A percentile compares a stretch with the other conserved stretches of the same genome.
These are phyloP conservation scores for Amphiura filiformis DNA, from an alignment of 35 echinoderm and acorn worm genomes.

Conservation along the genomic window DNA sequence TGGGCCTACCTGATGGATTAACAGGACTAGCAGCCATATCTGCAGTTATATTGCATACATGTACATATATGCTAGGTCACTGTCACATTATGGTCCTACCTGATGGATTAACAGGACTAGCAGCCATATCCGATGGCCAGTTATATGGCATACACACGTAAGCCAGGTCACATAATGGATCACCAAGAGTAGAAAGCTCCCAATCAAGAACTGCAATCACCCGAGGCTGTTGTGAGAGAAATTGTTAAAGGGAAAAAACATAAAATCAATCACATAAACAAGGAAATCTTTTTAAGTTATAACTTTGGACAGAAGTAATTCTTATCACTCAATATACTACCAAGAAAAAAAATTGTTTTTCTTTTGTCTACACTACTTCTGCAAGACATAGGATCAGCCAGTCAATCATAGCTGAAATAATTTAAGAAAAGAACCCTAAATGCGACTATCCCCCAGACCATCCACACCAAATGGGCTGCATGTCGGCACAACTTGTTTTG, in stretches of 20 bases:
- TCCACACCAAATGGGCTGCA: too few relatives aligned
- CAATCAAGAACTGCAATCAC: conserved; percentile 93
- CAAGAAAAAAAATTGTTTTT: too few relatives aligned
- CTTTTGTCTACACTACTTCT: too few relatives aligned
- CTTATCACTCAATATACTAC: too few relatives aligned
- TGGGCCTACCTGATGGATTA: not conserved
- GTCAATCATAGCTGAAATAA: too few relatives aligned
- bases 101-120: conserved; percentile 27
- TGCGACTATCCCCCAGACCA: too few relatives aligned
- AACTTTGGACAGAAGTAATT: too few relatives aligned
- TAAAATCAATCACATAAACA: not conserved
- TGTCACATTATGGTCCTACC: conserved; percentile 21
- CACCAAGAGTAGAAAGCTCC: conserved; percentile 95
- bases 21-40: conserved; percentile 30
- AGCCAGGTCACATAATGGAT: conserved; percentile 79
- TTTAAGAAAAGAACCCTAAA: too few relatives aligned
- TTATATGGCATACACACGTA: conserved; percentile 65
- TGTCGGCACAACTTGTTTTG: too few relatives aligned
- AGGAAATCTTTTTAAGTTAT: not conserved
- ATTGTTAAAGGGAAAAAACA: not conserved
- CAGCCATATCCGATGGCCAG: conserved; percentile 46
- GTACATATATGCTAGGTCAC: conserved; percentile 73
- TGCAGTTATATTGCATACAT: conserved; percentile 56
- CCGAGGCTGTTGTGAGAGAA: conserved; percentile 39
- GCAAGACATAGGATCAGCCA: too few relatives aligned